These are phyloP conservation scores for Oryzias celebensis DNA, from an alignment of 2,113 vertebrate genomes.

Conservation along the genomic window DNA sequence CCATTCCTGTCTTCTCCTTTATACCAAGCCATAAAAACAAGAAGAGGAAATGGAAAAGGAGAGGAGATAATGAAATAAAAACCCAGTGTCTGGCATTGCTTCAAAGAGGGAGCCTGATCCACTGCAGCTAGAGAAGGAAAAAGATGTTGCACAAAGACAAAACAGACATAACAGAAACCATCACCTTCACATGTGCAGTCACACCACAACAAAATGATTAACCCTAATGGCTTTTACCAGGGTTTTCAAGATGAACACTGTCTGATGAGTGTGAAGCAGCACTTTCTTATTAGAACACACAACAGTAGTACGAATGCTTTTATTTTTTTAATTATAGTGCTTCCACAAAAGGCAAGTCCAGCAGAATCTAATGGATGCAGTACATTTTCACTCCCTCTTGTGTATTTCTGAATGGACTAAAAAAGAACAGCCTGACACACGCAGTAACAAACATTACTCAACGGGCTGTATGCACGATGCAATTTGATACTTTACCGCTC, in stretches of 20 bases:
- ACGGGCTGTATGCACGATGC: too few species aligned
- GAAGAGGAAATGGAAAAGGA: slow-evolving; percentile 58
- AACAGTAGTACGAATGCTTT: too few species aligned
- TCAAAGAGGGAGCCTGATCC: slow-evolving; percentile 60
- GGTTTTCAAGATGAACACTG: not conserved
- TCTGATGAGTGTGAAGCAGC: slow-evolving; percentile 10
- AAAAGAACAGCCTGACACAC: too few species aligned
- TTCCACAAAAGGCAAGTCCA: too few species aligned
- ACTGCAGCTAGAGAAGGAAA: slow-evolving; percentile 47
- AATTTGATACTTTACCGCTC: too few species aligned
- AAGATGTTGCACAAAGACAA: slow-evolving; percentile 54
- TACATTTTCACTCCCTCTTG: too few species aligned
- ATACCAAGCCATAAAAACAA: slow-evolving; percentile 57
- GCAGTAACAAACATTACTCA: too few species aligned
- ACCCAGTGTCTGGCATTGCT: slow-evolving; percentile 63
- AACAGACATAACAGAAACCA: slow-evolving; percentile 34
- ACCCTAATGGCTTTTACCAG: slow-evolving; percentile 26
- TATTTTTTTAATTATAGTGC: too few species aligned
- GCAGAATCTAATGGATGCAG: too few species aligned
- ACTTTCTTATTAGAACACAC: not conserved
- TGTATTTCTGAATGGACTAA: too few species aligned
- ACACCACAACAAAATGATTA: slow-evolving; percentile 16
- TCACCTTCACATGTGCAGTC: slow-evolving; percentile 16
- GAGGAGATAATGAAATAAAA: slow-evolving; percentile 72
- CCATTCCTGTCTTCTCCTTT: slow-evolving; percentile 42